Evolutionary conservation across 2,888 invertebrate genomes (phyloP), one percentile per base, ranked within the genome.

Genomic region (Sarcophaga caerulescens): DNA sequence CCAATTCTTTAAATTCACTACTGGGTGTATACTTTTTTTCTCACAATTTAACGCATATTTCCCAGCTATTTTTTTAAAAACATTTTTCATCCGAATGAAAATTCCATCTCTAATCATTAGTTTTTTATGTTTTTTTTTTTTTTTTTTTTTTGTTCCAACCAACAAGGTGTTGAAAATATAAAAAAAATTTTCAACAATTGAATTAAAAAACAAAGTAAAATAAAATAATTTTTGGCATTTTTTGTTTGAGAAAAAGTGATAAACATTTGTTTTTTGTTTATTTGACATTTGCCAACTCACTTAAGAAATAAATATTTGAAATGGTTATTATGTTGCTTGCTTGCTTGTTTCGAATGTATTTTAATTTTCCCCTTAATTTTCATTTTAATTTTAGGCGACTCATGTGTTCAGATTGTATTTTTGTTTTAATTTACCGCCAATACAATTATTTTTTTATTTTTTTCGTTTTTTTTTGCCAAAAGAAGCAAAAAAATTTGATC

Each of bases 351-450:
- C 35, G 3, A 8, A 66, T 52, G 45, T 35, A 17, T 35, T 70
- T 35, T 73, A 23, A 14, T 5, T 59, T 66, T 57, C 10, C 35
- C 0, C 35, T 35, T 35, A 35, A 35, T 35, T 35, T 35, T 35
- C 35, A 35, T 66, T 75, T 17, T 59, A 21, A 44, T 44, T 73
- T 44, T 44, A 25, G 10, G 10, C n/a, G 21, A 60, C 10, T 60
- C n/a, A 60, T 35, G 57, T 70, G 25, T 79, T 84, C 45, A 73
- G 12, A 57, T 62, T 84, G 25, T 52, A 52, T 71, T 70, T 66
- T 80, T 73, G 11, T 3, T 76, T 57, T 81, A 85, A 85, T 82
- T 82, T 82, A 76, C 80, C 76, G 76, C 76, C 79, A 80, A 82
- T 82, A 71, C 44, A 63, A 21, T 63, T 60, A 19, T 60, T 57